Base-by-base conservation (phyloP, 2,888 invertebrate genomes). In the Cheilosia urbana region DNA sequence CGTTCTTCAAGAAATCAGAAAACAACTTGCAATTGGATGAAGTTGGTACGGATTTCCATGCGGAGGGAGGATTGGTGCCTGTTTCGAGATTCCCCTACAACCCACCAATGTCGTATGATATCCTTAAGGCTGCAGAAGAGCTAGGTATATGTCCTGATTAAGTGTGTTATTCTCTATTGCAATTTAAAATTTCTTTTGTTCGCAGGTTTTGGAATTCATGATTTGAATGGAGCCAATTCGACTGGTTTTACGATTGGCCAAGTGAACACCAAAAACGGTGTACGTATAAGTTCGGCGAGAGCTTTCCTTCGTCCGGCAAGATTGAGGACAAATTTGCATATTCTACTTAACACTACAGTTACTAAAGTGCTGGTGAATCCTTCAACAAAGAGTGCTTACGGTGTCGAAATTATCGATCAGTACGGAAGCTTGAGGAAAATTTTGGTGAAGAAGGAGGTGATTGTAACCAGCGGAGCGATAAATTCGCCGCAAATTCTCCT, bases 401-500 rank as follows among this genome's bases (percentile, higher is more conserved):
- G 96, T 0, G 96, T 97, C 0, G 96, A 97, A 90, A 92, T 92
- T 1, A 91, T 90, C 79, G 92, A 92, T 89, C 91, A 93, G 66
- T 92, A 93, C 85, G 93, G 92, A 21, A 92, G 92, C 88, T 89
- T 91, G 53, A 92, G 95, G 88, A 93, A 95, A 1, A 95, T 96
- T 1, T 93, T 95, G 87, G 97, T 96, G 0, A 95, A 95, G 88
- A 97, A 96, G 90, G 97, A 97, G 91, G 95, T 98, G 0, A 96
- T 98, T 40, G 88, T 88, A 88, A 94, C 94, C 87, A 96, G 94
- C 9, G 97, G 99, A 0, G 96, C 99, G 13, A 96, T 99, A 1
- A 98, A 97, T 88, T 97, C 98, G 0, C 98, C 99, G 0, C 99
- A 99, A 91, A 93, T 99, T 58, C 94, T 99, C 15, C 94, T 98